Evolutionary conservation across 2,888 invertebrate species (phyloP).

Genomic region (Pristionchus arcanus): DNA sequence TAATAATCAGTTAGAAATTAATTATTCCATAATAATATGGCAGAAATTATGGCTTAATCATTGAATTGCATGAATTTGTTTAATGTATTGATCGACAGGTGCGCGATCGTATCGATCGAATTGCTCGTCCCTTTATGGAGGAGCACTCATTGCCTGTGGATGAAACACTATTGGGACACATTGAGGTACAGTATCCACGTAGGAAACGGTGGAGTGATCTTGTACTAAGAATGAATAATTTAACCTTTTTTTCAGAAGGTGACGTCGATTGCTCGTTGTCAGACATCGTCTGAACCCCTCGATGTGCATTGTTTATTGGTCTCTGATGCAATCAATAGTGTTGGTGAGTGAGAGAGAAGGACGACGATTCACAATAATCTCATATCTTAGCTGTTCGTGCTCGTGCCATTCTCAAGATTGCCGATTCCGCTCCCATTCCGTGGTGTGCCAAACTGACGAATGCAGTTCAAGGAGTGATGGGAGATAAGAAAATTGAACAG

Average conservation of each 20-base stretch:
- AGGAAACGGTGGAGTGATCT: too few species aligned
- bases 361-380: not conserved
- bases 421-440: not conserved
- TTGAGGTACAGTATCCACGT: conserved; percentile 4
- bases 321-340: conserved; percentile 25
- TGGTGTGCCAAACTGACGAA: not conserved
- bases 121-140: conserved; percentile 53
- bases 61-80: not conserved
- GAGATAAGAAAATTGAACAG: conserved; percentile 4
- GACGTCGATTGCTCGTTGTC: conserved; percentile 7
- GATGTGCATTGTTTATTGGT: conserved; percentile 49
- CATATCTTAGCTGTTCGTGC: conserved; percentile 30
- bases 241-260: conserved; percentile 33
- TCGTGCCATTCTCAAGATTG: conserved; percentile 33
- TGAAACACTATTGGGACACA: conserved; percentile 47
- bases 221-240: too few species aligned
- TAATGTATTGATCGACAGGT: not conserved
- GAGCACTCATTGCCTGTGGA: conserved; percentile 35
- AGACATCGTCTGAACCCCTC: conserved; percentile 23
- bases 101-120: conserved; percentile 51
- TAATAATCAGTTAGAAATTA: too few species aligned
- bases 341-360: not conserved
- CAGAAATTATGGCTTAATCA: not conserved
- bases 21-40: too few species aligned
- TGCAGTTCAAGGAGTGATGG: conserved; percentile 29